Base-by-base conservation (phyloP, 1,140 invertebrate genomes). In the Proctacanthus coquilletti region DNA sequence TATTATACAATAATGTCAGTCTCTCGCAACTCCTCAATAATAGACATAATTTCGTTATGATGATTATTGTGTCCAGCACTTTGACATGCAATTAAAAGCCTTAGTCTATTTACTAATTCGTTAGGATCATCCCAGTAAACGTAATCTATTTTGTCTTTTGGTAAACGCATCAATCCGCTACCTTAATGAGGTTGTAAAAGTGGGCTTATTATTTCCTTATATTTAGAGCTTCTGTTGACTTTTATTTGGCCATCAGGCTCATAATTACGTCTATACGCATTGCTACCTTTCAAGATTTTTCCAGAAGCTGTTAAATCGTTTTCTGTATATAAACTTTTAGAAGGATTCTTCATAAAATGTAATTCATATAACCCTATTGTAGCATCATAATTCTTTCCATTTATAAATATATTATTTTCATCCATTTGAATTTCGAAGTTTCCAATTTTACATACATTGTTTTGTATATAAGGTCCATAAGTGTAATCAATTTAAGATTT, bases 21-120 rank as follows among this genome's bases (percentile, higher is more conserved):
- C 40, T 43, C 42, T 34, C 35, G 18, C 18, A 43, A 20, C 18
- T 37, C 38, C 31, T 43, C 42, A 21, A 40, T 33, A 34, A 43
- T 43, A n/a, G 42, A 56, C 14, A 52, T 40, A 31, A 65, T 65
- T 54, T 65, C 58, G 45, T 61, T 63, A n/a, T 50, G 32, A 40
- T 56, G 46, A 36, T 43, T 52, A 3, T 36, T 50, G 41, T 63
- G 53, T 8, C 53, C 61, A 31, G 53, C 56, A 5, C 19, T 29
- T 36, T 49, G 43, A n/a, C 53, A 61, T 19, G 53, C 46, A 8
- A 57, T 33, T 1, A 62, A 23, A 17, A 62, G 33, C 18, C 46
- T 36, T 6, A 63, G 39, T 37, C 54, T 41, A 21, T 57, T 48
- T 5, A 61, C 45, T 5, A 62, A 25, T 45, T 63, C 55, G 36